Evolutionary conservation across 2,888 invertebrate genomes (phyloP).

Genomic region (Petrolisthes manimaculis): DNA sequence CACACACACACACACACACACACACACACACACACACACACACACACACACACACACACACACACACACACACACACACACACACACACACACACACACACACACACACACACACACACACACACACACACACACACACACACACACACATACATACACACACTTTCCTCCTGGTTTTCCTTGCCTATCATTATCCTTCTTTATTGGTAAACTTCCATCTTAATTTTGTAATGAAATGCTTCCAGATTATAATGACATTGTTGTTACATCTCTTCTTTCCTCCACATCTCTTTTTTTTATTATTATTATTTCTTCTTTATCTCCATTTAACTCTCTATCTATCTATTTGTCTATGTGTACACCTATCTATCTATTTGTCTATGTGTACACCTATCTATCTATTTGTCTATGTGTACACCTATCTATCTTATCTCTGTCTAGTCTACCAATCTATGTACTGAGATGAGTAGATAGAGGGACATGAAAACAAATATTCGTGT

Average conservation of each 20-base stretch:
- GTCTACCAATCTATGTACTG: too few relatives aligned
- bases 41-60: slow-evolving; percentile 15
- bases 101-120: slow-evolving; percentile 18
- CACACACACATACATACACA: slow-evolving; percentile 4
- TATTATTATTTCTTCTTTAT: slow-evolving; percentile 27
- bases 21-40: slow-evolving; percentile 15
- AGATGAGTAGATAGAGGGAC: too few relatives aligned
- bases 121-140: neutral
- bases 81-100: slow-evolving; percentile 18
- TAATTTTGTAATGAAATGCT: neutral
- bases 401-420: too few relatives aligned
- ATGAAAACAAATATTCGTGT: too few relatives aligned
- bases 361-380: too few relatives aligned
- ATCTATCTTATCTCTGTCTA: too few relatives aligned
- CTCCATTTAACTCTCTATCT: slow-evolving; percentile 1
- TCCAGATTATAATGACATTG: neutral
- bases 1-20: slow-evolving; percentile 15
- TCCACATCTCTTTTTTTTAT: slow-evolving; percentile 19
- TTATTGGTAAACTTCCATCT: neutral
- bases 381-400: too few relatives aligned
- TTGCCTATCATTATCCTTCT: neutral
- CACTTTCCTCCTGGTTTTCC: neutral
- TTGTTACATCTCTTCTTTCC: neutral
- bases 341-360: slow-evolving; percentile 11
- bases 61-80: slow-evolving; percentile 15